These are phyloP conservation scores for Molanna angustata DNA, from an alignment of 2,888 invertebrate species.

Conservation along the genomic window DNA sequence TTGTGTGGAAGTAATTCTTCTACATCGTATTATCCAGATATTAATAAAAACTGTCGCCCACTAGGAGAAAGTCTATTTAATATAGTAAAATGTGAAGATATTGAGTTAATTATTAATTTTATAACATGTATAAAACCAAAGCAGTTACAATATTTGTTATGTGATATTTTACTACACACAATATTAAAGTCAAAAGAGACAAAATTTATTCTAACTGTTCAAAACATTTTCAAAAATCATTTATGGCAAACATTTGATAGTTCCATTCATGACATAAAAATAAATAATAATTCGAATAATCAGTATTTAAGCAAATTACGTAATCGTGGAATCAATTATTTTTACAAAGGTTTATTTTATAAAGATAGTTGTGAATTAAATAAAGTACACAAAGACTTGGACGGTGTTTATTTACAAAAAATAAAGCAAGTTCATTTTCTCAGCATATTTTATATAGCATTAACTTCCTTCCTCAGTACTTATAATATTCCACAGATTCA, in stretches of 20 bases:
- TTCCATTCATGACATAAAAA: no score
- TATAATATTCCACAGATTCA: constrained; percentile 9
- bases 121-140: constrained; percentile 17
- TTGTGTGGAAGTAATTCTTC: constrained; percentile 15
- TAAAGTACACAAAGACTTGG: neutral
- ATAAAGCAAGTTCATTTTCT: constrained; percentile 4
- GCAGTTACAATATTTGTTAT: constrained; percentile 18
- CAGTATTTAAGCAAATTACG: no score
- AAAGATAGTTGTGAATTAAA: neutral
- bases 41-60: constrained; percentile 15
- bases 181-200: constrained; percentile 18
- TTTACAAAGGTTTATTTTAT: neutral
- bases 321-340: no score
- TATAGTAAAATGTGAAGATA: constrained; percentile 16
- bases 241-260: constrained; percentile 17
- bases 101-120: constrained; percentile 18
- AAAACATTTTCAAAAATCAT: constrained; percentile 19
- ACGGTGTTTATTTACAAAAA: neutral
- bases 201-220: constrained; percentile 14
- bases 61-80: constrained; percentile 22
- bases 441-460: constrained; percentile 1
- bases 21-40: constrained; percentile 19
- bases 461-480: constrained; percentile 2
- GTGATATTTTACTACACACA: constrained; percentile 9
- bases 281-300: no score